These are phyloP conservation scores for Gastracanthus pulcherrimus DNA, from an alignment of 2,888 invertebrate genomes.

Conservation along the genomic window DNA sequence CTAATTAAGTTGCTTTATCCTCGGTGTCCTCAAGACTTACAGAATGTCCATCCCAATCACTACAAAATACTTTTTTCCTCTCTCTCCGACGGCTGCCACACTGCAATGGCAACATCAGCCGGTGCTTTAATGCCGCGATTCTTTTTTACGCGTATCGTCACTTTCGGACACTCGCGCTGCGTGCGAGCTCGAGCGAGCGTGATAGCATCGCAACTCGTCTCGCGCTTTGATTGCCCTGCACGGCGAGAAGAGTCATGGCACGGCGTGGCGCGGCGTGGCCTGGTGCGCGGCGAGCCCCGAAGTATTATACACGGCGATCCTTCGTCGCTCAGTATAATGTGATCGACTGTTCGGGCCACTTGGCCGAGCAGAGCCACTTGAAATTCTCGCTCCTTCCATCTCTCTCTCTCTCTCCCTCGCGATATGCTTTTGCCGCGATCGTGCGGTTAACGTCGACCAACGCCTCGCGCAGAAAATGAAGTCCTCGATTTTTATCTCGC, in stretches of 20 bases:
- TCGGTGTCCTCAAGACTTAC: too few species aligned
- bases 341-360: constrained; percentile 64
- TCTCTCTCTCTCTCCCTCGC: neutral
- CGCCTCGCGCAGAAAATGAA: too few species aligned
- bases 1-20: neutral
- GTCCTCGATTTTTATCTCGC: neutral
- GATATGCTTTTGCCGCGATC: neutral
- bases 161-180: neutral
- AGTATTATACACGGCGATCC: constrained; percentile 61
- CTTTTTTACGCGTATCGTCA: neutral
- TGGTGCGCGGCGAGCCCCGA: constrained; percentile 29
- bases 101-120: too few species aligned
- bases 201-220: neutral
- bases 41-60: too few species aligned
- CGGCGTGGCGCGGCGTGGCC: too few species aligned
- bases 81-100: too few species aligned
- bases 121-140: too few species aligned
- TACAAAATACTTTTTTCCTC: too few species aligned
- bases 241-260: too few species aligned
- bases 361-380: constrained; percentile 58
- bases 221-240: neutral
- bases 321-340: constrained; percentile 64
- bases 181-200: neutral
- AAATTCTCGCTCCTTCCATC: constrained; percentile 49
- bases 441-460: too few species aligned